phyloP scores from a whole-genome alignment of 2,888 invertebrate genomes.

The Hirtodrosophila cameraria region DNA sequence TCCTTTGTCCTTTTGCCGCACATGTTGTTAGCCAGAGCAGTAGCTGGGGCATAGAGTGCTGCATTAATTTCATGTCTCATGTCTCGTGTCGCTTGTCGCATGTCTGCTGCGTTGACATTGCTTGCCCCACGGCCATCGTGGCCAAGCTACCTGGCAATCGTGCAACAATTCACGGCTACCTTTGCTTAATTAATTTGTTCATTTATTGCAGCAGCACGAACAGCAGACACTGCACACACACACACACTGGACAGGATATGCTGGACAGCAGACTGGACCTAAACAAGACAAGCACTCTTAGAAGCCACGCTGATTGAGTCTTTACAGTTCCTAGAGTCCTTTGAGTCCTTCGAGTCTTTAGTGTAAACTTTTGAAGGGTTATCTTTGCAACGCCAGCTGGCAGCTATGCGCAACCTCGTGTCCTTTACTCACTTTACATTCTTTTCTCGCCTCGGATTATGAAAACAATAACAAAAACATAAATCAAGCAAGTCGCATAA shows the following conservation, averaged over 20 bases:
- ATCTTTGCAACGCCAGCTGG: conserved; percentile 47
- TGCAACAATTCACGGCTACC: conserved; percentile 73
- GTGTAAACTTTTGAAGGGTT: conserved; percentile 40
- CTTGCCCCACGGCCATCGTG: conserved; percentile 8
- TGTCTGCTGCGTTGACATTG: conserved; percentile 54
- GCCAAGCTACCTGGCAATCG: conserved; percentile 53
- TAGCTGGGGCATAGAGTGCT: conserved; percentile 38
- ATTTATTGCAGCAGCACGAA: conserved; percentile 56
- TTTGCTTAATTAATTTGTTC: conserved; percentile 76
- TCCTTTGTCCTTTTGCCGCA: conserved; percentile 21
- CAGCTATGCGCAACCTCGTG: not conserved
- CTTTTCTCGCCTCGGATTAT: conserved; percentile 38
- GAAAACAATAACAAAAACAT: conserved; percentile 77
- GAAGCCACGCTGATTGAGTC: conserved; percentile 63
- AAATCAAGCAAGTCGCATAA: conserved; percentile 69
- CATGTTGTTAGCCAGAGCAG: conserved; percentile 5
- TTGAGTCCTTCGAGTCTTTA: too few relatives aligned
- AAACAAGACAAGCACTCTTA: too few relatives aligned
- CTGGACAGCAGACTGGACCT: too few relatives aligned
- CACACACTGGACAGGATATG: conserved; percentile 16
- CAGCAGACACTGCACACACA: conserved; percentile 2
- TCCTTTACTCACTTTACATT: conserved; percentile 26
- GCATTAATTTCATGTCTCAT: conserved; percentile 65
- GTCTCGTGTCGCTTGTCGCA: conserved; percentile 43
- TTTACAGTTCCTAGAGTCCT: too few relatives aligned